Evolutionary conservation across 2,888 invertebrate species (phyloP).

Genomic region (Microplitis manilae): DNA sequence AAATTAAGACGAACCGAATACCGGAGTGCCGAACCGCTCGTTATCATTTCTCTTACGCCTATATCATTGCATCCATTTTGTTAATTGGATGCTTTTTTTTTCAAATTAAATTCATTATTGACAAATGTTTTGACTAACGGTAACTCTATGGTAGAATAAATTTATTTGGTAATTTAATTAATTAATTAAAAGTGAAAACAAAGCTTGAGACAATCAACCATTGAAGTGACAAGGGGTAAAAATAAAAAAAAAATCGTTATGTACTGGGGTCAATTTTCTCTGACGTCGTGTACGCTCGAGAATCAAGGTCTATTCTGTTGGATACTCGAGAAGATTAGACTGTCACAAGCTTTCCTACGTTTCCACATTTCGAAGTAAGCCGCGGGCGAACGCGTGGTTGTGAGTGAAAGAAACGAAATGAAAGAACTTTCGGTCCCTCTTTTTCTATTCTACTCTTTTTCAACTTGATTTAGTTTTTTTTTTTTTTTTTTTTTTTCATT

Average conservation of each 20-base stretch:
- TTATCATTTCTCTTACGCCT: constrained; percentile 10
- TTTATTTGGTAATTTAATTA: neutral
- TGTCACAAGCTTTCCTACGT: constrained; percentile 67
- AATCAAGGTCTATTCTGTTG: constrained; percentile 67
- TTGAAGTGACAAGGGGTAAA: constrained; percentile 12
- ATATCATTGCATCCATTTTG: neutral
- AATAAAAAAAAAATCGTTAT: constrained; percentile 21
- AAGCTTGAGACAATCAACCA: neutral
- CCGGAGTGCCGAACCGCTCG: constrained; percentile 33
- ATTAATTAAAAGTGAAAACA: neutral
- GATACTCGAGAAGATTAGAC: constrained; percentile 69
- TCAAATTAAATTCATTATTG: too few relatives aligned
- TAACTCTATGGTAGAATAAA: neutral
- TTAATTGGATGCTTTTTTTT: neutral
- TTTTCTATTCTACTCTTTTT: neutral
- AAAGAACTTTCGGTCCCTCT: constrained; percentile 14
- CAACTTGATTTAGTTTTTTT: constrained; percentile 3
- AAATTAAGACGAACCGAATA: constrained; percentile 66
- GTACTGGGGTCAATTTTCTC: constrained; percentile 43
- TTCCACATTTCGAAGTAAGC: constrained; percentile 57
- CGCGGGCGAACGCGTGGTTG: constrained; percentile 33
- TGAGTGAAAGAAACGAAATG: constrained; percentile 37
- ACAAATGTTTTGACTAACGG: neutral
- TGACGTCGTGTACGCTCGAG: constrained; percentile 51
- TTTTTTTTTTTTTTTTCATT: neutral